phyloP scores from a whole-genome alignment of 2,113 vertebrate species.

The Bubalus kerabau region DNA sequence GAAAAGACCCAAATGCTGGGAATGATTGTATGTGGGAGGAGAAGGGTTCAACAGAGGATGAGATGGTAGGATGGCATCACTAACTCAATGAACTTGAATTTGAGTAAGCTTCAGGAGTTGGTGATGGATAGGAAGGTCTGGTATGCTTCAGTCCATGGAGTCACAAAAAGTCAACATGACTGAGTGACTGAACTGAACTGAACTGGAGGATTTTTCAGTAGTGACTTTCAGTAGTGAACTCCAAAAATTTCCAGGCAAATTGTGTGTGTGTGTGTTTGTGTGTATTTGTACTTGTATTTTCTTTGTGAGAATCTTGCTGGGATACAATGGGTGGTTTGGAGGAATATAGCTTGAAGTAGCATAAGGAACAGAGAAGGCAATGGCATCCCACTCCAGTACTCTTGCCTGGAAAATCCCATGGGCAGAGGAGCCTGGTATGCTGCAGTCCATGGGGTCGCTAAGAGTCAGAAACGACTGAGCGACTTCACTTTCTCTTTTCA shows the following conservation, averaged over 20 bases:
- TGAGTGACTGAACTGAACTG: neutral
- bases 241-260: neutral
- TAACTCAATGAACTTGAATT: neutral
- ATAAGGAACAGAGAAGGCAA: neutral
- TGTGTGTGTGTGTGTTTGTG: neutral
- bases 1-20: neutral
- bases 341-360: neutral
- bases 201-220: neutral
- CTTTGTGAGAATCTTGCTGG: neutral
- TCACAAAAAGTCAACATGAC: neutral
- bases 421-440: no score
- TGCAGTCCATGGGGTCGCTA: no score
- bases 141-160: neutral
- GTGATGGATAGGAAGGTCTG: neutral
- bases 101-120: neutral
- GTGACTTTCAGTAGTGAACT: neutral
- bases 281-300: neutral
- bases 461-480: fast-evolving
- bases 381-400: no score
- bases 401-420: no score
- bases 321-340: neutral
- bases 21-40: neutral
- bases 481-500: no score
- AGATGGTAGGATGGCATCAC: neutral
- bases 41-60: neutral